Percentiles rank a stretch among this genome's conserved stretches.
Evolutionary conservation across 2,888 invertebrate genomes (phyloP).

Genomic region (Hartigia nigra): DNA sequence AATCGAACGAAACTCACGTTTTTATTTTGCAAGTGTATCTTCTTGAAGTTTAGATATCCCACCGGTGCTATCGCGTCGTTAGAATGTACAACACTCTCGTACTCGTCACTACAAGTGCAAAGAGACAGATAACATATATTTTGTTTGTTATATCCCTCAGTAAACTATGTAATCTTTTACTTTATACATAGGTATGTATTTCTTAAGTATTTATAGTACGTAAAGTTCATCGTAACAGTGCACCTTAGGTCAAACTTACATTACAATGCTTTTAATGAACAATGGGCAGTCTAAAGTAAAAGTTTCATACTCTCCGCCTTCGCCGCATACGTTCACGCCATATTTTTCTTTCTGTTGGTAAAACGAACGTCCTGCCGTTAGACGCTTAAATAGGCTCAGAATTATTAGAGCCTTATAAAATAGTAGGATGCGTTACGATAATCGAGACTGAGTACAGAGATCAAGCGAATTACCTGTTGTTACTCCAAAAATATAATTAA

Average conservation of each 20-base stretch:
- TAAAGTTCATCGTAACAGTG: constrained; percentile 19
- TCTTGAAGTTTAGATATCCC: constrained; percentile 90
- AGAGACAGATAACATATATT: constrained; percentile 28
- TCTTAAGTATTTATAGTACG: constrained; percentile 4
- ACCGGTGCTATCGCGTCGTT: constrained; percentile 95
- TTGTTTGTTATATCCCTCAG: constrained; percentile 13
- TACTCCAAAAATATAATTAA: background rate
- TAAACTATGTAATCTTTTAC: constrained; percentile 11
- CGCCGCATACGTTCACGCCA: constrained; percentile 95
- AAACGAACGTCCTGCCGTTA: constrained; percentile 38
- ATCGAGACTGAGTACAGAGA: background rate
- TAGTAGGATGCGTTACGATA: background rate
- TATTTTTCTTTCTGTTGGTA: constrained; percentile 83
- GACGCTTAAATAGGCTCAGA: background rate
- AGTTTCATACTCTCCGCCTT: constrained; percentile 99
- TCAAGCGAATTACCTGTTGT: background rate
- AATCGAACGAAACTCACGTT: constrained; percentile 54
- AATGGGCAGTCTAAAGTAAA: constrained; percentile 97
- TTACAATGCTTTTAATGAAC: constrained; percentile 87
- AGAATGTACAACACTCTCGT: constrained; percentile 88
- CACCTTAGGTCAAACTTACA: constrained; percentile 75
- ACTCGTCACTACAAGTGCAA: constrained; percentile 77
- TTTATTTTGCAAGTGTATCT: constrained; percentile 82
- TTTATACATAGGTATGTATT: constrained; percentile 19
- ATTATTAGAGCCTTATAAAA: background rate